phyloP scores from a whole-genome alignment of 2,888 invertebrate genomes.

The Spisula solida region DNA sequence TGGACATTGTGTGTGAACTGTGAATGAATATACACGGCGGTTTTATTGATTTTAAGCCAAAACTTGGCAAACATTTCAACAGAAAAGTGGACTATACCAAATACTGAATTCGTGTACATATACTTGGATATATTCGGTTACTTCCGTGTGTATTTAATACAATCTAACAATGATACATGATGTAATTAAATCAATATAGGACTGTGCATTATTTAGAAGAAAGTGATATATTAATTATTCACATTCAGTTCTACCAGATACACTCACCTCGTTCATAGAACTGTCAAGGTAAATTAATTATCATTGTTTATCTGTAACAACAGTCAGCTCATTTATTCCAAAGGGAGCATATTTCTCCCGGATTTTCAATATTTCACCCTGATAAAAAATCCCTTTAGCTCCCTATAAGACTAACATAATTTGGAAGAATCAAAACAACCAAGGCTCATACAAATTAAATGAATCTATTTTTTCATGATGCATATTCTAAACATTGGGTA shows the following conservation, averaged over 20 bases:
- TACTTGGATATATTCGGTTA: constrained; percentile 1
- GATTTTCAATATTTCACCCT: too few species aligned
- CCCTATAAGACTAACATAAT: too few species aligned
- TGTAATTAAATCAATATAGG: not conserved
- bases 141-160: not conserved
- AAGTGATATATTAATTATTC: constrained; percentile 3
- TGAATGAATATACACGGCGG: not conserved
- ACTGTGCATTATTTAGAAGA: constrained; percentile 3
- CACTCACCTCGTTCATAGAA: too few species aligned
- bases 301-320: too few species aligned
- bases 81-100: not conserved
- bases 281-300: too few species aligned
- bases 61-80: constrained; percentile 21
- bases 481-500: too few species aligned
- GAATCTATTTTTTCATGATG: too few species aligned
- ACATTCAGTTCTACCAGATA: not conserved
- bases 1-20: constrained; percentile 25
- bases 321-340: too few species aligned
- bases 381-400: too few species aligned
- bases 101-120: not conserved
- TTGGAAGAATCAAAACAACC: too few species aligned
- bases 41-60: not conserved
- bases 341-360: too few species aligned
- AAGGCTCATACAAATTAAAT: too few species aligned
- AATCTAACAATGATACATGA: not conserved